Conservation (phyloP, 2,888 invertebrate species). For the Hipparchia sbordonii region DNA sequence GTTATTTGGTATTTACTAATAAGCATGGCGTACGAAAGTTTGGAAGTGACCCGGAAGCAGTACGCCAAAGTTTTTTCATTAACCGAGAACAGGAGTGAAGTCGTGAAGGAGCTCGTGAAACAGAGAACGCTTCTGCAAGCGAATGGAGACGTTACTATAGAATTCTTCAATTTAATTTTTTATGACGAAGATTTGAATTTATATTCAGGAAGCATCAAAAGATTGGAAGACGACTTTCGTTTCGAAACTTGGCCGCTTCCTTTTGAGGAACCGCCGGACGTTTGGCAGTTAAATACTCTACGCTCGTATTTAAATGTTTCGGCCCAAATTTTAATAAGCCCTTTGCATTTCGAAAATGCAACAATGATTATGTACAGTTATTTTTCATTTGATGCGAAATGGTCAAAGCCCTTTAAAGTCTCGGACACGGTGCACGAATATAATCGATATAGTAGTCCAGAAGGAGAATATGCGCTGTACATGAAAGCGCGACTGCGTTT, state of each 20-base stretch:
- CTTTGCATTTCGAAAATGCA: too few species aligned
- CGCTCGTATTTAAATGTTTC: too few species aligned
- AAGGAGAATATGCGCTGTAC: conserved; percentile 26
- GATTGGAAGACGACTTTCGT: neutral
- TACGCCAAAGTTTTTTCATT: conserved; percentile 6
- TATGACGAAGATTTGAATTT: neutral
- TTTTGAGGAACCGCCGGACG: conserved; percentile 53
- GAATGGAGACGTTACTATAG: conserved; percentile 9
- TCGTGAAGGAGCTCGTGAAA: neutral
- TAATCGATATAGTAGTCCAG: neutral
- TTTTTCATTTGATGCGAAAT: too few species aligned
- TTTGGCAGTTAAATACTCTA: too few species aligned
- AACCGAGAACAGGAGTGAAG: conserved; percentile 6
- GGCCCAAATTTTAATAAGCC: too few species aligned
- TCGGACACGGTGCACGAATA: neutral
- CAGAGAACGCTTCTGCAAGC: neutral
- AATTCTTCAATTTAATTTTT: conserved; percentile 29
- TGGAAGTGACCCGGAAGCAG: conserved; percentile 52
- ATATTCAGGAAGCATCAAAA: neutral
- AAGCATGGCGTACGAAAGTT: conserved; percentile 66
- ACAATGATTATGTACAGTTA: too few species aligned
- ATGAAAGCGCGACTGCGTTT: conserved; percentile 81
- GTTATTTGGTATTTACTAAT: conserved; percentile 76
- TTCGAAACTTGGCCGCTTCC: neutral
- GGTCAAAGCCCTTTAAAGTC: neutral